Conservation (phyloP, 2,888 invertebrate species). For the Calameuta pallipes region DNA sequence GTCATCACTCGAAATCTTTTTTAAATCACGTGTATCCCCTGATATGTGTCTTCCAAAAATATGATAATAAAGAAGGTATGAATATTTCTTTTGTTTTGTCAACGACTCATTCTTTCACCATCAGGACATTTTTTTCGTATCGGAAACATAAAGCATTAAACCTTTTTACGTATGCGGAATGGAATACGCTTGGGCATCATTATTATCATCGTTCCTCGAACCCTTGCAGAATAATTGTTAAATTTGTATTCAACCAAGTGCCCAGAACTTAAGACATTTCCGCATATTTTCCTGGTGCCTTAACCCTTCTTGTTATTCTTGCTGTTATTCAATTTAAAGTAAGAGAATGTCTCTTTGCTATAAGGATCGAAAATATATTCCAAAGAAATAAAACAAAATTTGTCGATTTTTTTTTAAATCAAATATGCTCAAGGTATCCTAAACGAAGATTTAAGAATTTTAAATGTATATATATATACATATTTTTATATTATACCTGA, state of each 20-base stretch:
- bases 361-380: not conserved
- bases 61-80: not conserved
- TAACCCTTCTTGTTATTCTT: not conserved
- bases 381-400: not conserved
- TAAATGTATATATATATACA: not conserved
- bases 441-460: not conserved
- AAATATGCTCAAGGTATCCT: not conserved
- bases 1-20: not conserved
- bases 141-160: not conserved
- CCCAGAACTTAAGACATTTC: conserved; percentile 23
- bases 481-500: conserved; percentile 70
- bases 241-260: conserved; percentile 30
- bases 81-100: not conserved
- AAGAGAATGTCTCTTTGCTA: not conserved
- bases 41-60: not conserved
- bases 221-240: conserved; percentile 23
- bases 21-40: not conserved
- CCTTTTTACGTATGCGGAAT: not conserved
- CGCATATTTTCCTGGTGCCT: conserved; percentile 24
- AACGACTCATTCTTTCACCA: not conserved
- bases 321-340: not conserved
- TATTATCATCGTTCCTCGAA: conserved; percentile 23
- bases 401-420: not conserved
- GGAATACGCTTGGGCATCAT: conserved; percentile 7
- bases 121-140: not conserved